Conservation (phyloP, 1,140 invertebrate genomes). For the Nixonia krombeini region DNA sequence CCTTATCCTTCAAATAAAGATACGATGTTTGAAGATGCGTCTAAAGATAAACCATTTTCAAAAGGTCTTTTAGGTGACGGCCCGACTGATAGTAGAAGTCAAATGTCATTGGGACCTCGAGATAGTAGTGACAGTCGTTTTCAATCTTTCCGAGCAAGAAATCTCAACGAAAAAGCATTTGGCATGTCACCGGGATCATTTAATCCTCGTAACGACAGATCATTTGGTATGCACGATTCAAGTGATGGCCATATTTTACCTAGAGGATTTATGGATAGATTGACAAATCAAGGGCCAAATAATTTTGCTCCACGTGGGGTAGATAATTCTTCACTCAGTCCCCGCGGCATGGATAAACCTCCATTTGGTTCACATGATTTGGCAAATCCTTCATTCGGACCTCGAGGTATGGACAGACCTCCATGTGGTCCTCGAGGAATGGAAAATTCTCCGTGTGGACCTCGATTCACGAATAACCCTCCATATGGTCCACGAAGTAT, state of each 20-base stretch:
- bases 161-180: constrained; percentile 3
- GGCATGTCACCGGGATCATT: not conserved
- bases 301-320: constrained; percentile 4
- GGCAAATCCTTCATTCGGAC: constrained; percentile 24
- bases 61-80: constrained; percentile 6
- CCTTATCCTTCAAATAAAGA: not conserved
- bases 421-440: constrained; percentile 9
- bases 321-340: not conserved
- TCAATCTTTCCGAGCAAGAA: not conserved
- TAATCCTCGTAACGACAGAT: not conserved
- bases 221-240: not conserved
- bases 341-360: not conserved
- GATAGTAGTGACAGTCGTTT: not conserved
- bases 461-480: constrained; percentile 1
- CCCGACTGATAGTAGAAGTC: not conserved
- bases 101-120: too few relatives aligned
- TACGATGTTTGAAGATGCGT: too few relatives aligned
- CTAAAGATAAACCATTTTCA: not conserved
- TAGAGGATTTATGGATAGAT: constrained; percentile 3
- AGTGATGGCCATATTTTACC: not conserved
- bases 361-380: constrained; percentile 11
- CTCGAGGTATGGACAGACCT: constrained; percentile 26
- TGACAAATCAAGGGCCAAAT: not conserved
- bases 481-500: constrained; percentile 13
- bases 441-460: constrained; percentile 16